Base-by-base conservation (phyloP, 2,797 vertebrate species). In the Remorina albescens region DNA sequence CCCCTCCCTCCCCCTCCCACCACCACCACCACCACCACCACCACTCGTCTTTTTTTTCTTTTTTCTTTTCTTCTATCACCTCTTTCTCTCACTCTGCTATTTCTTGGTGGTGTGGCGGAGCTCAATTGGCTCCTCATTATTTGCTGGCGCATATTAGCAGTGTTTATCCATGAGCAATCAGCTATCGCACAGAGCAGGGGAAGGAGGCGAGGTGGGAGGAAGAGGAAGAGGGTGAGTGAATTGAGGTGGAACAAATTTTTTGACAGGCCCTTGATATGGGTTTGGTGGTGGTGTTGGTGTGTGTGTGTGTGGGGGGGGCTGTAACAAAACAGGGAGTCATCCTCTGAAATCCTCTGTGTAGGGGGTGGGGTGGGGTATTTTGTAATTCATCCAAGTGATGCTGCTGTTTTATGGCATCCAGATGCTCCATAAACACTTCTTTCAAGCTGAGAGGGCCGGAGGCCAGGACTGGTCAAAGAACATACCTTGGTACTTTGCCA, bases 231-330 rank as follows among this genome's bases (percentile, higher is more conserved):
- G 74, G 71, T 32, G 71, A 54, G 67, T 54, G 82, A 84, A 84
- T 49, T n/a, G 73, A 85, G 68, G 58, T 78, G 83, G 84, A 89
- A 90, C 85, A 57, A 81, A 86, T 89, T 86, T 86, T 76, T 74
- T 87, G 89, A 89, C 86, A 85, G 75, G 56, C 76, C 67, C 62
- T 75, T 87, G 85, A 87, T 88, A 81, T 83, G 76, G 71, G 61
- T 32, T 41, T 46, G 63, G 68, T n/a, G n/a, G n/a, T n/a, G n/a
- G n/a, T n/a, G n/a, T n/a, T n/a, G n/a, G n/a, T n/a, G n/a, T n/a
- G n/a, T n/a, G n/a, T n/a, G n/a, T n/a, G n/a, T n/a, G n/a, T n/a
- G n/a, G 65, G 30, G 53, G 66, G 70, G 58, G 62, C 32, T 37
- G 56, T 62, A 77, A 81, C 68, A 70, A 75, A 81, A 66, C 74